These are phyloP conservation scores for Pionites leucogaster DNA, from an alignment of 2,113 vertebrate genomes.

Conservation along the genomic window DNA sequence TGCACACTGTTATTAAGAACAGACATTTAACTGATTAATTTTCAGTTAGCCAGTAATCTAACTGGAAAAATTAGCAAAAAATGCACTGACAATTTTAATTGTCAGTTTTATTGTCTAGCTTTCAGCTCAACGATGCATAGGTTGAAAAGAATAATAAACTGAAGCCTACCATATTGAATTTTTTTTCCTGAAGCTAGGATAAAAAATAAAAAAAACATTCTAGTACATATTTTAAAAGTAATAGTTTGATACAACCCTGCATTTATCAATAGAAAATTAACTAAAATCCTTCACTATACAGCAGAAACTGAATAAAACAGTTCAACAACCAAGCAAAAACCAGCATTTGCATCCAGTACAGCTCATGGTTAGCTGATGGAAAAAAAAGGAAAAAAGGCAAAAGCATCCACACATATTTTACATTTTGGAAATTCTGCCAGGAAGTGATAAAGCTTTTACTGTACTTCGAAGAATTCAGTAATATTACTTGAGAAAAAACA, in stretches of 20 bases:
- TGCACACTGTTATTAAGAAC: not conserved
- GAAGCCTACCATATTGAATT: not conserved
- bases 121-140: fast-evolving
- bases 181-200: not conserved
- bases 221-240: not conserved
- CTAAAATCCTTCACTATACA: not conserved
- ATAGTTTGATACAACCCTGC: not conserved
- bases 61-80: not conserved
- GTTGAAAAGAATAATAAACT: not conserved
- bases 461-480: not conserved
- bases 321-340: not conserved
- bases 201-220: not conserved
- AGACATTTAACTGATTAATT: not conserved
- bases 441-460: not conserved
- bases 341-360: not conserved
- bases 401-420: not conserved
- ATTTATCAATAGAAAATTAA: not conserved
- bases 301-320: not conserved
- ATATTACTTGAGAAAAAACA: not conserved
- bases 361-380: not conserved
- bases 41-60: not conserved
- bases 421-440: not conserved
- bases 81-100: not conserved
- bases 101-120: not conserved
- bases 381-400: not conserved